Evolutionary conservation across 2,113 vertebrate species (phyloP).

Genomic region (Aptenodytes patagonicus): DNA sequence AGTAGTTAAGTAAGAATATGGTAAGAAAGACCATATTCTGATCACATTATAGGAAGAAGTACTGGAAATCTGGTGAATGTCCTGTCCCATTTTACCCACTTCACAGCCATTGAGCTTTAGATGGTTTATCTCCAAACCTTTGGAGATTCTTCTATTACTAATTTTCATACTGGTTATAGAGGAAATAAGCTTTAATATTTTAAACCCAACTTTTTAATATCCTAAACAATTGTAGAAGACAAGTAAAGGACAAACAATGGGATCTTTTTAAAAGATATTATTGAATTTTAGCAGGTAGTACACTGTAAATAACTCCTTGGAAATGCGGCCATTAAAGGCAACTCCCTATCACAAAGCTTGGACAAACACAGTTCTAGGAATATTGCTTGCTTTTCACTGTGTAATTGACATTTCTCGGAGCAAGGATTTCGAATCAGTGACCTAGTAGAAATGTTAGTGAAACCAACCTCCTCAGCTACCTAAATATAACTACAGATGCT

Average conservation of each 20-base stretch:
- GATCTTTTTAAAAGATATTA: background rate
- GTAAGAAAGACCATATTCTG: background rate
- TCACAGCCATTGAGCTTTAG: background rate
- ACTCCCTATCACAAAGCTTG: background rate
- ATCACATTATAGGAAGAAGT: background rate
- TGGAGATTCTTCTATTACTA: background rate
- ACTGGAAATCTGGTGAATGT: background rate
- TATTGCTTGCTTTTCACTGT: background rate
- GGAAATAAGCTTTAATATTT: background rate
- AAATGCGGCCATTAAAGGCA: background rate
- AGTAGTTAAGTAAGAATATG: background rate
- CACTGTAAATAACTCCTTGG: background rate
- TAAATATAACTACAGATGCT: background rate
- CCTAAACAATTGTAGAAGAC: background rate
- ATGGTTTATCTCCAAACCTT: background rate
- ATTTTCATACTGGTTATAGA: background rate
- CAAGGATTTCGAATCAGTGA: background rate
- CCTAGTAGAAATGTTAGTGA: background rate
- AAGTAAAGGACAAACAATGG: background rate
- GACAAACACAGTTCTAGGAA: background rate
- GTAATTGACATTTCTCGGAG: background rate
- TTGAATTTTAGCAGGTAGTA: background rate
- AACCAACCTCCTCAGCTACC: background rate
- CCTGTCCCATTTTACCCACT: background rate
- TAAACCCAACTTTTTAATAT: background rate